Evolutionary conservation across 37 sponge, comb jelly and placozoan species (phyloP).

Genomic region (Spongilla lacustris): DNA sequence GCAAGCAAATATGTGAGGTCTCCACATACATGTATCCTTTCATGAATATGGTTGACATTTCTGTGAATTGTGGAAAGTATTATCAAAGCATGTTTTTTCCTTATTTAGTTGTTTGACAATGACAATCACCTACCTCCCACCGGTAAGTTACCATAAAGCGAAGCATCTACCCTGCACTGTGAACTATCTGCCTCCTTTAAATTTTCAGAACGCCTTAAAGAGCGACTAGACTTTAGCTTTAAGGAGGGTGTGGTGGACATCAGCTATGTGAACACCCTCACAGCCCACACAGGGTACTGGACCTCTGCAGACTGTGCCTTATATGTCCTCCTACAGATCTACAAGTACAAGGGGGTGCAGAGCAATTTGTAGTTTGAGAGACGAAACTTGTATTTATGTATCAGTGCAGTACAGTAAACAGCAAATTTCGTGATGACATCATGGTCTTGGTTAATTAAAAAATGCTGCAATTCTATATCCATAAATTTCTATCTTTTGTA

Average conservation of each 20-base stretch:
- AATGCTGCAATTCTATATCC: too few relatives aligned
- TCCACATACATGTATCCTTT: too few relatives aligned
- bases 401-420: too few relatives aligned
- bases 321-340: constrained; percentile 81
- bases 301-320: constrained; percentile 64
- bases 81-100: background rate
- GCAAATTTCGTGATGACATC: too few relatives aligned
- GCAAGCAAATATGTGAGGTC: too few relatives aligned
- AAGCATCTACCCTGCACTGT: too few relatives aligned
- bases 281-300: constrained; percentile 90
- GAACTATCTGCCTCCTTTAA: too few relatives aligned
- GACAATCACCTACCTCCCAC: background rate
- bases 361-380: too few relatives aligned
- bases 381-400: too few relatives aligned
- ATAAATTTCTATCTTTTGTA: too few relatives aligned
- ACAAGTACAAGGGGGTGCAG: constrained; percentile 38
- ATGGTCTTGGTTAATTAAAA: too few relatives aligned
- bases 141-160: background rate
- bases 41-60: too few relatives aligned
- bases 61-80: background rate
- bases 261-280: constrained; percentile 80
- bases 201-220: constrained; percentile 57
- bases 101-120: background rate
- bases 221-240: constrained; percentile 82
- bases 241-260: constrained; percentile 74